Conservation (phyloP, 2,113 vertebrate species). For the Salminus brasiliensis region DNA sequence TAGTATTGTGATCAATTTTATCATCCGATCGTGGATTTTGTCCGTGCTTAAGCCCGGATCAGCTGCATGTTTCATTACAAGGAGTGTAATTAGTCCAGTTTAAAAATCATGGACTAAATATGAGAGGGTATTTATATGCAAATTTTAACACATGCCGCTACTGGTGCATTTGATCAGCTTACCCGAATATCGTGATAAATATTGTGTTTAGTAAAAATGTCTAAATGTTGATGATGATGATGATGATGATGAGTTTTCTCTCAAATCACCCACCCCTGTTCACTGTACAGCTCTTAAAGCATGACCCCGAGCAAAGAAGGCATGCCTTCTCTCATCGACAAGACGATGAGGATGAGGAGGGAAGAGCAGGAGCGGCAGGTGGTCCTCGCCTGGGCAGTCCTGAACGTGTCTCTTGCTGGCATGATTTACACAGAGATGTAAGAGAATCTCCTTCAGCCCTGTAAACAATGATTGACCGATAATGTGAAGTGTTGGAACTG, state of each 20-base stretch:
- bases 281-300: not conserved
- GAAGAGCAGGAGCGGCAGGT: constrained; percentile 88
- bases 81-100: too few relatives aligned
- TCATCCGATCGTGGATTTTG: too few relatives aligned
- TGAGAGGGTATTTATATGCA: too few relatives aligned
- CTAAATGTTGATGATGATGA: too few relatives aligned
- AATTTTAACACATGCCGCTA: too few relatives aligned
- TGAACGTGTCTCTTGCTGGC: constrained; percentile 89
- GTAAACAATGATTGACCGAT: not conserved
- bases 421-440: constrained; percentile 98
- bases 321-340: constrained; percentile 82
- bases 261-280: not conserved
- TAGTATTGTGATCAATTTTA: too few relatives aligned
- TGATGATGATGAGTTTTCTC: not conserved
- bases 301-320: constrained; percentile 76
- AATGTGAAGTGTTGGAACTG: not conserved
- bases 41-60: too few relatives aligned
- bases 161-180: too few relatives aligned
- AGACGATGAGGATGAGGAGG: constrained; percentile 87
- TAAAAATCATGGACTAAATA: too few relatives aligned
- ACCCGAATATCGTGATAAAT: too few relatives aligned
- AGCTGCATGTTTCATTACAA: too few relatives aligned
- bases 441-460: constrained; percentile 38
- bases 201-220: too few relatives aligned
- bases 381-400: constrained; percentile 90